Evolutionary conservation across 2,113 vertebrate species (phyloP).

Genomic region (Sigmodon hispidus): DNA sequence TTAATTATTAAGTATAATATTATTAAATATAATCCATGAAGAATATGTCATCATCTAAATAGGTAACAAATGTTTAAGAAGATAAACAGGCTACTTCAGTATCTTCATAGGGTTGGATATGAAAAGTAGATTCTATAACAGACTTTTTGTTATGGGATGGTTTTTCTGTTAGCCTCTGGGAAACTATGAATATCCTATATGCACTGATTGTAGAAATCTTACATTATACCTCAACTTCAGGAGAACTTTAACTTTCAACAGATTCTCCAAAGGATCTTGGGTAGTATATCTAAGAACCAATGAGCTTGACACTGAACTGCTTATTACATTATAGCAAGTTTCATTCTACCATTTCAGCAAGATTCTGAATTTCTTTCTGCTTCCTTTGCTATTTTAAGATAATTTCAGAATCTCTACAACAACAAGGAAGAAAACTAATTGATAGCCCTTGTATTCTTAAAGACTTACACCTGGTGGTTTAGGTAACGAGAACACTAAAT

Average conservation of each 20-base stretch:
- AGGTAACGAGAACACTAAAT: constrained; percentile 64
- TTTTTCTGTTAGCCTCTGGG: not conserved
- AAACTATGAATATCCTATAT: not conserved
- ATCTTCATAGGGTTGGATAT: not conserved
- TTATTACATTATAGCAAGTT: constrained; percentile 19
- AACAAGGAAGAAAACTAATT: constrained; percentile 63
- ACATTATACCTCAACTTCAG: not conserved
- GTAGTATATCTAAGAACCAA: not conserved
- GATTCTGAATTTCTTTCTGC: constrained; percentile 39
- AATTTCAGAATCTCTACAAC: constrained; percentile 42
- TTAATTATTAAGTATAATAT: too few relatives aligned
- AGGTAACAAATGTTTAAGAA: not conserved
- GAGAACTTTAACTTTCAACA: not conserved
- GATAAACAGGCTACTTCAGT: not conserved
- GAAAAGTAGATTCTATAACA: not conserved
- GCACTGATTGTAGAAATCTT: not conserved
- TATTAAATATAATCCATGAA: not conserved
- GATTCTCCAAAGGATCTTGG: not conserved
- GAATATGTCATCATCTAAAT: not conserved
- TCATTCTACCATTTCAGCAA: not conserved
- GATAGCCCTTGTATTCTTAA: constrained; percentile 57
- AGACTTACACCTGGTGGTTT: constrained; percentile 49
- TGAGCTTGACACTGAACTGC: not conserved
- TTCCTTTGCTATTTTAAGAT: constrained; percentile 57
- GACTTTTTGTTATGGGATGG: not conserved